Evolutionary conservation across 2,888 invertebrate genomes (phyloP).

Genomic region (Dicyrtoma fusca): DNA sequence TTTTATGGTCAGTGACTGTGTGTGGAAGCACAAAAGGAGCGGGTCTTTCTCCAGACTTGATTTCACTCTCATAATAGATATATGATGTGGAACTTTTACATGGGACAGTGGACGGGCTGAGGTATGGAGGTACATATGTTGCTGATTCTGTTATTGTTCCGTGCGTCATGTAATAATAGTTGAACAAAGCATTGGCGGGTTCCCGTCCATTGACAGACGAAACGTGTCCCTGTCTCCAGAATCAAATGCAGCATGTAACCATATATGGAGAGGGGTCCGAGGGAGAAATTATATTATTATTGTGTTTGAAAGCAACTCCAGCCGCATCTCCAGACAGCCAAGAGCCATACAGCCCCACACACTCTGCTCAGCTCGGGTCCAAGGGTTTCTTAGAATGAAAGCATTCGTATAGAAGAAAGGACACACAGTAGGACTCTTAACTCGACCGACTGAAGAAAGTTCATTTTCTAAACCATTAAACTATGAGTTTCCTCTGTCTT

Average conservation of each 20-base stretch:
- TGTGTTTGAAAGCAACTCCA: slow-evolving; percentile 1
- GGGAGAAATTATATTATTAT: slow-evolving; percentile 5
- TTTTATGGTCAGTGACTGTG: slow-evolving; percentile 25
- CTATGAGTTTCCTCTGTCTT: slow-evolving; percentile 47
- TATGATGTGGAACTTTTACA: not conserved
- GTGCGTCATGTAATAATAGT: no score
- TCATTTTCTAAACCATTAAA: slow-evolving; percentile 57
- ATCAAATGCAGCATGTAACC: slow-evolving; percentile 4
- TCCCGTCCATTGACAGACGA: slow-evolving; percentile 21
- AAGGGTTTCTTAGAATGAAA: not conserved
- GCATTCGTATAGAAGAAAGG: slow-evolving; percentile 6
- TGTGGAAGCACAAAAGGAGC: slow-evolving; percentile 12
- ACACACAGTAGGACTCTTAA: slow-evolving; percentile 15
- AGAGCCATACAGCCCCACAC: no score
- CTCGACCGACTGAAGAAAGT: slow-evolving; percentile 39
- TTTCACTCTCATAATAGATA: not conserved
- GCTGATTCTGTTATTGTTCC: no score
- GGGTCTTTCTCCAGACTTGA: slow-evolving; percentile 8
- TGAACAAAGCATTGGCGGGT: no score
- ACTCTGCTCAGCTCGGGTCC: no score
- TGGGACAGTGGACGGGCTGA: no score
- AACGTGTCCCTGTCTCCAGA: slow-evolving; percentile 3
- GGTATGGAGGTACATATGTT: no score
- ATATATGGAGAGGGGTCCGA: not conserved
- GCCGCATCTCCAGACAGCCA: no score